phyloP scores from a whole-genome alignment of 2,797 vertebrate species.

The Champsocephalus gunnari region DNA sequence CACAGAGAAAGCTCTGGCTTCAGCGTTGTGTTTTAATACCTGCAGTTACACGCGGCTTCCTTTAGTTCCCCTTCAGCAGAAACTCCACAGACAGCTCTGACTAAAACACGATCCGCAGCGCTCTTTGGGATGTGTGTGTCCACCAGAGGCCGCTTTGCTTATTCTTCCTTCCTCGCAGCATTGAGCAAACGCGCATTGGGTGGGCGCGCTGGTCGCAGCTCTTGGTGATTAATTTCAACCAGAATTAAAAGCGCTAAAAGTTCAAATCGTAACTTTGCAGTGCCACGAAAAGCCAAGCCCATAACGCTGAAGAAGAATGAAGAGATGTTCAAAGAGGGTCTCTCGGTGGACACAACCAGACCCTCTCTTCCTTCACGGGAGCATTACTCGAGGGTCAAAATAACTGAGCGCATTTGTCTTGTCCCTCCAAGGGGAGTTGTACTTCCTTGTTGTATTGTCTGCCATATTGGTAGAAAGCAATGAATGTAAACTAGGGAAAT shows the following conservation, averaged over 20 bases:
- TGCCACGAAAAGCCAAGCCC: slow-evolving; percentile 42
- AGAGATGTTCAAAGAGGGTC: slow-evolving; percentile 33
- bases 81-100: slow-evolving; percentile 47
- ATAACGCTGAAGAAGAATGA: slow-evolving; percentile 37
- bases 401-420: slow-evolving; percentile 32
- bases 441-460: slow-evolving; percentile 79
- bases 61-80: slow-evolving; percentile 47
- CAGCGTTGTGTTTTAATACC: slow-evolving; percentile 27
- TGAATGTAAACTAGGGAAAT: slow-evolving; percentile 80
- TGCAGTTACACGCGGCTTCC: slow-evolving; percentile 47
- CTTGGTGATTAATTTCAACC: slow-evolving; percentile 21
- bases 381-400: slow-evolving; percentile 33
- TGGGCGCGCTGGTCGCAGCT: slow-evolving; percentile 74
- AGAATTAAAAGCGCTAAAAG: slow-evolving; percentile 24
- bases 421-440: slow-evolving; percentile 62
- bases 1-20: slow-evolving; percentile 36
- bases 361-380: slow-evolving; percentile 40
- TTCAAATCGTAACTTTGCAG: slow-evolving; percentile 24
- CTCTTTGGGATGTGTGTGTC: slow-evolving; percentile 42
- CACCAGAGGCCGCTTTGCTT: slow-evolving; percentile 30
- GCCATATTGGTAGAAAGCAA: slow-evolving; percentile 86
- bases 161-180: slow-evolving; percentile 28
- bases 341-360: slow-evolving; percentile 62
- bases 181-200: slow-evolving; percentile 21
- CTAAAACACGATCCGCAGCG: slow-evolving; percentile 26